Percentiles rank a stretch among this genome's conserved stretches.
Conservation (phyloP, 2,888 invertebrate species). For the Ferrisia virgata region DNA sequence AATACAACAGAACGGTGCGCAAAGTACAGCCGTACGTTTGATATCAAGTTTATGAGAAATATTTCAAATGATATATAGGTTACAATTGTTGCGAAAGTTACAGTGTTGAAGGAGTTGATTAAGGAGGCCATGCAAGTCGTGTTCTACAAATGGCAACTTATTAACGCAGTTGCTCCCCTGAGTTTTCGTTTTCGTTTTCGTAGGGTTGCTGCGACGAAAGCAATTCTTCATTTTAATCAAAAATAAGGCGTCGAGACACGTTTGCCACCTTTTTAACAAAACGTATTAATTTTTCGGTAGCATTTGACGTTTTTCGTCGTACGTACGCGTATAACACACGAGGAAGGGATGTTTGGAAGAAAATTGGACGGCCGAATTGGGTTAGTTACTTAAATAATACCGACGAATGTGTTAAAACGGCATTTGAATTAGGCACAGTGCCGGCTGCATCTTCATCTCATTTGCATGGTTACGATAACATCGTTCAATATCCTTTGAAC, state of each 20-base stretch:
- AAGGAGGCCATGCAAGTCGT: slow-evolving; percentile 38
- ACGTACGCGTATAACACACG: background rate
- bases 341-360: background rate
- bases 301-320: background rate
- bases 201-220: slow-evolving; percentile 45
- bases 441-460: slow-evolving; percentile 30
- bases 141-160: slow-evolving; percentile 46
- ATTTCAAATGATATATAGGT: slow-evolving; percentile 44
- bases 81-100: slow-evolving; percentile 36
- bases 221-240: slow-evolving; percentile 46
- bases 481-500: slow-evolving; percentile 42
- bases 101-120: slow-evolving; percentile 44
- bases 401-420: background rate
- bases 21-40: too few species aligned
- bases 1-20: background rate
- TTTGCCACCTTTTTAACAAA: slow-evolving; percentile 32
- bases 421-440: slow-evolving; percentile 7
- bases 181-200: slow-evolving; percentile 34
- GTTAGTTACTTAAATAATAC: slow-evolving; percentile 7
- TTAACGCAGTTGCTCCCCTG: slow-evolving; percentile 44
- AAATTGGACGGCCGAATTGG: slow-evolving; percentile 4
- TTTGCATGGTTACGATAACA: slow-evolving; percentile 40
- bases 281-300: slow-evolving; percentile 24
- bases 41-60: slow-evolving; percentile 39
- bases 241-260: slow-evolving; percentile 35